Evolutionary conservation across 92 coral and sea anemone species (phyloP).

Genomic region (Muricea muricata): DNA sequence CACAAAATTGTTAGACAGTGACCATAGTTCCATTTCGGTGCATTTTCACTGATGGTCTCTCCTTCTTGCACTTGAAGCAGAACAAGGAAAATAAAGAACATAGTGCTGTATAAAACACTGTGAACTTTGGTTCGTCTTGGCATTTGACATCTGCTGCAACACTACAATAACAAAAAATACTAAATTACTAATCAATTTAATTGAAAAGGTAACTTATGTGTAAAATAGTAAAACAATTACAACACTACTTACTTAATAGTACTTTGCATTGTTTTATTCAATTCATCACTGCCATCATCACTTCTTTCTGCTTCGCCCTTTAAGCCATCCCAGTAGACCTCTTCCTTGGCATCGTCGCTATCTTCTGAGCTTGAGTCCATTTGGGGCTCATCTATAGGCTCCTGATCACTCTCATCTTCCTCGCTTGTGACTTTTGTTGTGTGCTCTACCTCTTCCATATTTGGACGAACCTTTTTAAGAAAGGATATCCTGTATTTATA

Average conservation of each 20-base stretch:
- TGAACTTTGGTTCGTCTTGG: constrained; percentile 17
- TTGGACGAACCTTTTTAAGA: no score
- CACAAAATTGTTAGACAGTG: constrained; percentile 5
- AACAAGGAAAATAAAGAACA: neutral
- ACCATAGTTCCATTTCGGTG: constrained; percentile 15
- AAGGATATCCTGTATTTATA: neutral
- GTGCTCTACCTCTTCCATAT: neutral
- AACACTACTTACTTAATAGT: neutral
- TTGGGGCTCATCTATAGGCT: neutral
- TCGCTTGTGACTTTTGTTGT: neutral
- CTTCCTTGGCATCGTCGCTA: no score
- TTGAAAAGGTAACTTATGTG: no score
- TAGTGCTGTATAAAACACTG: neutral
- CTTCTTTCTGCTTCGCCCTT: neutral
- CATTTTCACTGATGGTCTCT: constrained; percentile 13
- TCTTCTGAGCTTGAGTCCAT: neutral
- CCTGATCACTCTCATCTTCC: neutral
- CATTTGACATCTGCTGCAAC: neutral
- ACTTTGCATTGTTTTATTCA: neutral
- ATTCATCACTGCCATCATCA: constrained; percentile 12
- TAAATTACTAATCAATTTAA: neutral
- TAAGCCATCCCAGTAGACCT: neutral
- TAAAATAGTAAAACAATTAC: no score
- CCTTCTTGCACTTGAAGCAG: neutral
- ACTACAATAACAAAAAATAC: neutral